Evolutionary conservation across 2,888 invertebrate species (phyloP).

Genomic region (Nephrotoma flavescens): DNA sequence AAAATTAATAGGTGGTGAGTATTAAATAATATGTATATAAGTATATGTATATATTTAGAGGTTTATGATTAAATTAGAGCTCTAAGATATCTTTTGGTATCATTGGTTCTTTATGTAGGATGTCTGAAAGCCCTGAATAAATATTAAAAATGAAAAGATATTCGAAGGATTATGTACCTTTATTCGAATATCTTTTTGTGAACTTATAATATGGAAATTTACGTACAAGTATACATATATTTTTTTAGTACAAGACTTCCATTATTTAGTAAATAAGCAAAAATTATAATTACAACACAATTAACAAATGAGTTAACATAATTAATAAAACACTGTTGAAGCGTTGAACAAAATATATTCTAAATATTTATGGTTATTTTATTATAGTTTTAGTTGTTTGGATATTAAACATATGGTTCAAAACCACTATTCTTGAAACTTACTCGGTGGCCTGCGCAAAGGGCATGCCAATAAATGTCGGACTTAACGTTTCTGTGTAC

Average conservation of each 20-base stretch:
- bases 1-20: no score
- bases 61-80: not conserved
- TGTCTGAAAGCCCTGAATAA: not conserved
- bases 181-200: not conserved
- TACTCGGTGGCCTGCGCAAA: constrained; percentile 98
- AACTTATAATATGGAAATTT: not conserved
- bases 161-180: not conserved
- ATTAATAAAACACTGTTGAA: not conserved
- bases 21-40: no score
- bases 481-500: constrained; percentile 98
- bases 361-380: not conserved
- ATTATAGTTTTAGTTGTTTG: not conserved
- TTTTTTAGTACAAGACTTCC: not conserved
- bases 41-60: not conserved
- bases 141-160: not conserved
- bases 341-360: not conserved
- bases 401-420: not conserved
- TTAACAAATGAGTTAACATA: not conserved
- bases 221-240: not conserved
- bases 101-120: not conserved
- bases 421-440: constrained; percentile 35
- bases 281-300: not conserved
- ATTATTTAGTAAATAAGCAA: not conserved
- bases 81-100: not conserved
- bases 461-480: constrained; percentile 95